Evolutionary conservation across 2,888 invertebrate species (phyloP).

Genomic region (Gymnocheta viridis): DNA sequence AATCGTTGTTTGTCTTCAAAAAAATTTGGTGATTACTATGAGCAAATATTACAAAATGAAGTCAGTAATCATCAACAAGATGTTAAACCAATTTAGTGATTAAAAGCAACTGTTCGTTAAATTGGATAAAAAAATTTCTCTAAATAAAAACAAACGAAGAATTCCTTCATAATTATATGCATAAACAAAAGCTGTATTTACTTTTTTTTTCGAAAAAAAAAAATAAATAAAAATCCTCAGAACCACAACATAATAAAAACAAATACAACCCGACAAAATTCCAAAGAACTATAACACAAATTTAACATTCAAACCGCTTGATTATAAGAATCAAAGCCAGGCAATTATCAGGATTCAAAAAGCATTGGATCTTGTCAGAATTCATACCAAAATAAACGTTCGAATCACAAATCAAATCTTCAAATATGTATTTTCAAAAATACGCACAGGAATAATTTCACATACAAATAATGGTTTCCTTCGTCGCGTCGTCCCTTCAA

Average conservation of each 20-base stretch:
- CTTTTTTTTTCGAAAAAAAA: background rate
- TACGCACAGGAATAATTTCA: slow-evolving; percentile 47
- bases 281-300: slow-evolving; percentile 61
- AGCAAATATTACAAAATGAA: too few relatives aligned
- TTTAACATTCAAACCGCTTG: slow-evolving; percentile 64
- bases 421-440: slow-evolving; percentile 59
- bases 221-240: background rate
- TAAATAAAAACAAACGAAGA: background rate
- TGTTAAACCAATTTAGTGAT: too few relatives aligned
- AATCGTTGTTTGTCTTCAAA: background rate
- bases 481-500: slow-evolving; percentile 40
- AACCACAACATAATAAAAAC: slow-evolving; percentile 10
- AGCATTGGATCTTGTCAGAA: slow-evolving; percentile 49
- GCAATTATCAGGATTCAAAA: slow-evolving; percentile 62
- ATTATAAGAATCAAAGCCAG: slow-evolving; percentile 66
- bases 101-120: too few relatives aligned
- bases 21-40: too few relatives aligned
- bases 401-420: slow-evolving; percentile 64
- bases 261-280: slow-evolving; percentile 64
- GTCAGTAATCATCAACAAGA: too few relatives aligned
- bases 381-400: slow-evolving; percentile 35
- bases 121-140: background rate
- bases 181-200: background rate
- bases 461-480: slow-evolving; percentile 55
- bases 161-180: background rate